Conservation (phyloP, 2,797 vertebrate species). For the Trematomus bernacchii region DNA sequence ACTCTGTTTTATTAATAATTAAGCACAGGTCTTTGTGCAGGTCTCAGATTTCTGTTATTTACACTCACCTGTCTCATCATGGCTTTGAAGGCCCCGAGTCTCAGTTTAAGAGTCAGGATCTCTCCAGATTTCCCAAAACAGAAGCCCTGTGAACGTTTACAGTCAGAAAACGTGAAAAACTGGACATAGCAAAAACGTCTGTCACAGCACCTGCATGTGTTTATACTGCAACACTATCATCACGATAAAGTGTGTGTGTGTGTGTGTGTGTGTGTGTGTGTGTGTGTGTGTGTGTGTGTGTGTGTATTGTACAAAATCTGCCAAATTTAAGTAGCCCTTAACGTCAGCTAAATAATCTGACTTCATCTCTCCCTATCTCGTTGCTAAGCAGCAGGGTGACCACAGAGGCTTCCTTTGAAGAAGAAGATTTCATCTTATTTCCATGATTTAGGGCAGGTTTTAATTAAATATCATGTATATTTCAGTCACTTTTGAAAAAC, state of each 20-base stretch:
- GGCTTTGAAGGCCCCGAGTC: conserved; percentile 91
- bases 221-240: neutral
- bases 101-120: conserved; percentile 92
- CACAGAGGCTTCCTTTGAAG: conserved; percentile 29
- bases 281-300: neutral
- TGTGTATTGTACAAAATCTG: conserved; percentile 12
- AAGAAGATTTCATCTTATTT: neutral
- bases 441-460: neutral
- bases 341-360: conserved; percentile 44
- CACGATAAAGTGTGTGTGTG: neutral
- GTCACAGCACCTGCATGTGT: neutral
- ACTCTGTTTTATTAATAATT: neutral
- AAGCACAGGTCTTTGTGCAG: no score
- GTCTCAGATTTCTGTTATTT: neutral
- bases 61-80: conserved; percentile 94
- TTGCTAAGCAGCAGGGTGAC: conserved; percentile 65
- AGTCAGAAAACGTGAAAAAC: neutral
- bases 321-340: neutral
- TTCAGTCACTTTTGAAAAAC: conserved; percentile 4
- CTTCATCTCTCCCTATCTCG: conserved; percentile 43
- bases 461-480: conserved; percentile 13
- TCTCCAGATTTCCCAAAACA: conserved; percentile 97
- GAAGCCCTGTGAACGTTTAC: conserved; percentile 76
- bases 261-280: neutral
- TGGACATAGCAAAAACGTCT: neutral